phyloP scores from a whole-genome alignment of 2,797 vertebrate species.

The Gorsachius magnificus region DNA sequence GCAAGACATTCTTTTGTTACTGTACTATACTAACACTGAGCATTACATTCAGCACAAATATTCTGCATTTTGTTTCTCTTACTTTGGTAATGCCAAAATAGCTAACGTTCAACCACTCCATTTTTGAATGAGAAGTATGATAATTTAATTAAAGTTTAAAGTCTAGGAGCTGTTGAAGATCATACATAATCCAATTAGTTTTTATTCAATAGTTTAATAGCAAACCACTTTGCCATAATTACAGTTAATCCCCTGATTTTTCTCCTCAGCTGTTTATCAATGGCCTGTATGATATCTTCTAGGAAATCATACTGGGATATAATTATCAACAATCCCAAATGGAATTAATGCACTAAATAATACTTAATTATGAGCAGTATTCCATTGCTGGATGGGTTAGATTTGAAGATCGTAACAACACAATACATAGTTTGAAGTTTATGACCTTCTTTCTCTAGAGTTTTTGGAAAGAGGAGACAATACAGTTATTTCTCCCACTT shows the following conservation, averaged over 20 bases:
- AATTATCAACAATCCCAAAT: conserved; percentile 60
- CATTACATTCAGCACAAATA: neutral
- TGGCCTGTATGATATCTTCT: conserved; percentile 63
- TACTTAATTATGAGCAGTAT: conserved; percentile 37
- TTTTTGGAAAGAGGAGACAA: neutral
- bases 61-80: conserved; percentile 24
- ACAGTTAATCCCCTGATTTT: conserved; percentile 70
- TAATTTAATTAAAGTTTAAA: conserved; percentile 78
- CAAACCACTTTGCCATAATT: conserved; percentile 74
- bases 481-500: neutral
- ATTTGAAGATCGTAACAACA: neutral
- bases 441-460: neutral
- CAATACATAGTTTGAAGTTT: neutral
- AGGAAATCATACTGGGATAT: conserved; percentile 66
- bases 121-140: conserved; percentile 64
- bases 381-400: neutral
- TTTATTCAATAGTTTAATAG: conserved; percentile 76
- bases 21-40: neutral
- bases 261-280: conserved; percentile 69
- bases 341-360: conserved; percentile 64
- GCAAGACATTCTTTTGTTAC: neutral
- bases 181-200: conserved; percentile 76
- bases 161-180: conserved; percentile 66
- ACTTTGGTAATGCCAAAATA: conserved; percentile 56
- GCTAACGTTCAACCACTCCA: conserved; percentile 29